A percentile compares a stretch with the other conserved stretches of the same genome.
These are phyloP conservation scores for Dissostichus mawsoni DNA, from an alignment of 2,113 vertebrate genomes.

Conservation along the genomic window DNA sequence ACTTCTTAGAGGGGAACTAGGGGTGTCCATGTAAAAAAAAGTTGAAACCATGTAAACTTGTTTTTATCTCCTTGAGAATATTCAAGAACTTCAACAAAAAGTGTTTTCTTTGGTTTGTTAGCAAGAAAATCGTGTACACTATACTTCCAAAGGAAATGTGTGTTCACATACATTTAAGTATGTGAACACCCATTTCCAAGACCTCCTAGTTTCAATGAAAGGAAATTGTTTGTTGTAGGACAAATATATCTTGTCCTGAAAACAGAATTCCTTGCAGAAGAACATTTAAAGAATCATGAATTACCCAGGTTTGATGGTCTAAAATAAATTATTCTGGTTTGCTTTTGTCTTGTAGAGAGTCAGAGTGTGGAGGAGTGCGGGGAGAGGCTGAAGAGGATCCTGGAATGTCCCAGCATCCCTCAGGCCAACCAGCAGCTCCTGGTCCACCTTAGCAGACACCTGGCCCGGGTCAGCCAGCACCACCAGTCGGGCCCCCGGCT, in stretches of 20 bases:
- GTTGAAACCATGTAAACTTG: no score
- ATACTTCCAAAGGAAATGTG: no score
- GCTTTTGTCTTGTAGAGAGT: conserved; percentile 70
- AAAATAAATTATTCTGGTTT: neutral
- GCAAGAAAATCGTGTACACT: neutral
- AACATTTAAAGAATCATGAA: neutral
- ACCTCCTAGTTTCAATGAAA: no score
- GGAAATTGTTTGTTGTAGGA: no score
- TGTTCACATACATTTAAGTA: no score
- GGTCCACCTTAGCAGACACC: conserved; percentile 80
- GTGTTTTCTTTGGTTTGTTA: neutral
- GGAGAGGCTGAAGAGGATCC: conserved; percentile 82
- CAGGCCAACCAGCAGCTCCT: conserved; percentile 84
- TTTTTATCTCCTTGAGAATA: no score
- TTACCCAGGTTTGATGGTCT: neutral
- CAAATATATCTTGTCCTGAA: no score
- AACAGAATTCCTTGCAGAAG: no score
- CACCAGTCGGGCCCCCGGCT: conserved; percentile 67
- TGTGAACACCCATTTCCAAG: no score
- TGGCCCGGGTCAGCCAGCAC: conserved; percentile 73
- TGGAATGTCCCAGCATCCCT: conserved; percentile 84
- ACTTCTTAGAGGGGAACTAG: neutral
- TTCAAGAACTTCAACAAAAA: no score
- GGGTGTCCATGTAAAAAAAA: neutral
- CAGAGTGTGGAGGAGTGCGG: conserved; percentile 84